Base-by-base conservation (phyloP, 2,113 vertebrate genomes). In the Cynopterus brachyotis region DNA sequence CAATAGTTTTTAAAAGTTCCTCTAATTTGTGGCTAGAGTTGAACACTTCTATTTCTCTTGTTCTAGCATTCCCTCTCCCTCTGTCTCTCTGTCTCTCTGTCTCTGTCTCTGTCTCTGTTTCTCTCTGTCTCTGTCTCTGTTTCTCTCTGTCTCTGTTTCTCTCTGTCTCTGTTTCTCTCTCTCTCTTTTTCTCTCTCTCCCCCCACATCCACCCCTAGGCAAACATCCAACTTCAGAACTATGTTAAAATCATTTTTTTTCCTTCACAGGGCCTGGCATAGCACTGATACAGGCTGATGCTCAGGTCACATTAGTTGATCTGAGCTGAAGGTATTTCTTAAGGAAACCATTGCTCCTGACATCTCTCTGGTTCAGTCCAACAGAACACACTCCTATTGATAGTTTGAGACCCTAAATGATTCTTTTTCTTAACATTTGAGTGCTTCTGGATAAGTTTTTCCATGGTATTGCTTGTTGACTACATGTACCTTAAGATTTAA, bases 211-310 rank as follows among this genome's bases (percentile, higher is more conserved):
- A 69, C 13, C 3, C 28, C 9, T 13, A 81, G 30, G 40, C 86
- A 60, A 93, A 30, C 4, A 32, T 8, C 60, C 30, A 57, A 6
- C 12, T 69, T 53, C 42, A 66, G 45, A 88, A 91, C 17, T 37
- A 62, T 9, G 19, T 91, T 83, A 24, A 76, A 60, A 70, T 3
- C 22, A 20, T 24, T 60, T n/a, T 42, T 17, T 24, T 12, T 35
- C 45, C 42, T 47, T 67, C 60, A 91, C 37, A 1, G 50, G 26
- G n/a, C 66, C 35, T n/a, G 3, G 67, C 37, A n/a, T 15, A 32
- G 10, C 0, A 0, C 16, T 55, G 53, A 19, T 55, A 20, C 0
- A 1, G 7, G 3, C 28, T 6, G 32, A 37, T 42, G 42, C 35
- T 64, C 60, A 72, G 84, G 50, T 35, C 85, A 60, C 9, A 6